Evolutionary conservation across 1,140 invertebrate species (phyloP).

Genomic region (Papilio dardanus): DNA sequence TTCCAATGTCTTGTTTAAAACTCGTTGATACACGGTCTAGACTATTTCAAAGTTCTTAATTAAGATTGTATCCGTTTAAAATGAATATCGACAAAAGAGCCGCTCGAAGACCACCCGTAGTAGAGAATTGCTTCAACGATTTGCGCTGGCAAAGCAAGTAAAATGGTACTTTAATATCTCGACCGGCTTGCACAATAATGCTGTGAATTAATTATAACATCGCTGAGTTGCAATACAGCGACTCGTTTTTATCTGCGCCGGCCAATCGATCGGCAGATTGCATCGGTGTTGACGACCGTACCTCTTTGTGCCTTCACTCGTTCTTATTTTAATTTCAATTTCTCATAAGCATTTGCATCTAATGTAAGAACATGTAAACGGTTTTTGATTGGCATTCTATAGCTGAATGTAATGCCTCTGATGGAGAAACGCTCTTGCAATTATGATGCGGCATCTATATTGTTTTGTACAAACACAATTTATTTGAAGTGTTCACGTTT

Average conservation of each 20-base stretch:
- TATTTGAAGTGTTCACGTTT: no score
- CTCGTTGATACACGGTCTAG: not conserved
- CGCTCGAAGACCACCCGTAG: slow-evolving; percentile 24
- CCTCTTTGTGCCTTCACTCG: slow-evolving; percentile 22
- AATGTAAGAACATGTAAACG: slow-evolving; percentile 33
- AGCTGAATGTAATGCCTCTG: slow-evolving; percentile 20
- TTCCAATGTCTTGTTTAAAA: not conserved
- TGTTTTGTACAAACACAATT: no score
- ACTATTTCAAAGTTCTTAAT: not conserved
- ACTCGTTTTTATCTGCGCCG: slow-evolving; percentile 53
- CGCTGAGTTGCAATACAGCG: slow-evolving; percentile 61
- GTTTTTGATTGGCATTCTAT: slow-evolving; percentile 33
- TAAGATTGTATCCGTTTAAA: not conserved
- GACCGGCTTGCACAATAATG: slow-evolving; percentile 72
- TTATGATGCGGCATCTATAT: slow-evolving; percentile 27
- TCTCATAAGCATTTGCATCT: slow-evolving; percentile 31
- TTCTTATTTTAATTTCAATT: slow-evolving; percentile 35
- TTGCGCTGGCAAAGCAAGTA: slow-evolving; percentile 44
- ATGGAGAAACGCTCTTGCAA: slow-evolving; percentile 12
- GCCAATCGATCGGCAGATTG: slow-evolving; percentile 51
- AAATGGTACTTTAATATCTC: slow-evolving; percentile 71
- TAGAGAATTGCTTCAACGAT: slow-evolving; percentile 33
- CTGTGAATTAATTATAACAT: slow-evolving; percentile 70
- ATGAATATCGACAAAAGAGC: slow-evolving; percentile 10
- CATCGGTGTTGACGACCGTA: slow-evolving; percentile 45